Base-by-base conservation (phyloP, 2,113 vertebrate genomes). In the Recurvirostra avosetta region DNA sequence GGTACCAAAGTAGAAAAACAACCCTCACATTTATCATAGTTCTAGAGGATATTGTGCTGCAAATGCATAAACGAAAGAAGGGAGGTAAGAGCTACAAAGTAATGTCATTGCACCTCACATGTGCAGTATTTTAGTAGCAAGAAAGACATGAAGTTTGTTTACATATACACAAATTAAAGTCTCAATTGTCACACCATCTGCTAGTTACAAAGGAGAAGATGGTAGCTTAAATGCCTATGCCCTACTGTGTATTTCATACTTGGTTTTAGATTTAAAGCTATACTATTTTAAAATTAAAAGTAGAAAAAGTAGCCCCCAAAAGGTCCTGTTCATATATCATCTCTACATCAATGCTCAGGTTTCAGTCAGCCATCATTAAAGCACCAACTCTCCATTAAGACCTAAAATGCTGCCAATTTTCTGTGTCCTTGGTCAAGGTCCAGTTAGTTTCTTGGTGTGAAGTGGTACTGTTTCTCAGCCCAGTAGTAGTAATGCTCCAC, bases 391-490 rank as follows among this genome's bases (percentile, higher is more conserved):
- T 79, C 40, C 53, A 87, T 82, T 94, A 92, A 94, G 77, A 82
- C n/a, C 53, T 72, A 92, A 91, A 91, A 91, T 7, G 12, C 49
- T 95, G 95, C 94, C 92, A 95, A n/a, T 53, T 82, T 86, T 72
- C 80, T 87, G 22, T 89, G 91, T 81, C 77, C 77, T 95, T 95
- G 86, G 77, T 97, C 80, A 95, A 94, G 84, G 80, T 95, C 95
- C 89, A 87, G 80, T 87, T 92, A 79, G 61, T 86, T 92, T 90
- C 58, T 79, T 3, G 5, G 30, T 92, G 89, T 65, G n/a, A 77
- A 85, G 58, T 27, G 32, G 65, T 76, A 41, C 66, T 71, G 55
- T 85, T 94, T 87, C 77, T 85, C 86, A 91, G 76, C 76, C 73
- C 70, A 66, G 41, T 30, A 76, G 83, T 30, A 78, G 49, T 76